These are phyloP conservation scores for Chascanopsetta lugubris DNA, from an alignment of 2,113 vertebrate species.

Conservation along the genomic window DNA sequence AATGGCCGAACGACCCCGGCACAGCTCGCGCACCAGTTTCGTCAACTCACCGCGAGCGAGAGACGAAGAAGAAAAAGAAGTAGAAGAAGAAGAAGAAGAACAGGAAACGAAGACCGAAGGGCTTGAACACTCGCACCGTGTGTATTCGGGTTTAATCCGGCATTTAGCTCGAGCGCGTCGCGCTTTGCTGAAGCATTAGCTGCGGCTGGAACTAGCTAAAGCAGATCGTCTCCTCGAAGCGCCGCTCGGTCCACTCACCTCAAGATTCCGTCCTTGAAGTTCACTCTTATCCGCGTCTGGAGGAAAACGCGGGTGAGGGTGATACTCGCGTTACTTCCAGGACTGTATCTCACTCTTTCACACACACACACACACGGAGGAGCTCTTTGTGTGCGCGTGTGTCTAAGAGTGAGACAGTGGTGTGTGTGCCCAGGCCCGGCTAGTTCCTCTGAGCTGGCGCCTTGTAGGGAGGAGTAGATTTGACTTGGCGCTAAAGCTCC, in stretches of 20 bases:
- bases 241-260: constrained; percentile 36
- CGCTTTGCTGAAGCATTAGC: neutral
- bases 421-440: constrained; percentile 44
- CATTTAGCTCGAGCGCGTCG: neutral
- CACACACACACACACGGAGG: too few species aligned
- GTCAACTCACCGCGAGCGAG: neutral
- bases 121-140: too few species aligned
- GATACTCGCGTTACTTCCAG: neutral
- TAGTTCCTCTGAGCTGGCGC: constrained; percentile 74
- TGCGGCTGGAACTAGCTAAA: neutral
- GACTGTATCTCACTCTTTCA: neutral
- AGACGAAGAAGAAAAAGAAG: neutral
- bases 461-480: constrained; percentile 72
- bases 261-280: constrained; percentile 62
- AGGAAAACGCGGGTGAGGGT: neutral
- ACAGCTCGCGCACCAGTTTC: constrained; percentile 23
- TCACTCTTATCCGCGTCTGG: constrained; percentile 27
- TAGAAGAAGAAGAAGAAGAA: too few species aligned
- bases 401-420: too few species aligned
- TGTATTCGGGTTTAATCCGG: too few species aligned
- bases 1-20: constrained; percentile 70
- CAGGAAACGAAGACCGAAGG: too few species aligned
- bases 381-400: neutral
- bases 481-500: constrained; percentile 74
- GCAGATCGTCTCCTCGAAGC: neutral